Base-by-base conservation (phyloP, 1,140 invertebrate genomes). In the Mizuhopecten yessoensis region DNA sequence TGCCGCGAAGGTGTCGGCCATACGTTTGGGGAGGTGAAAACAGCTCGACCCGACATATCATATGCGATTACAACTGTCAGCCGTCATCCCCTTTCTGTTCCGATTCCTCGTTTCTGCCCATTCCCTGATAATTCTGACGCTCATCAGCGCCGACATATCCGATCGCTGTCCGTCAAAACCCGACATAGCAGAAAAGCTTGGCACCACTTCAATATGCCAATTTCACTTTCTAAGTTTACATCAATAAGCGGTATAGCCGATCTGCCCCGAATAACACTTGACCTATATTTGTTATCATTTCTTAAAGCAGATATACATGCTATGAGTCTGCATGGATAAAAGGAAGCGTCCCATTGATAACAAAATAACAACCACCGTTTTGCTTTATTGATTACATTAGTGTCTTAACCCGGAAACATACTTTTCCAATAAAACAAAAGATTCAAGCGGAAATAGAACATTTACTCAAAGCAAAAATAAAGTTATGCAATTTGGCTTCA, bases 211-310 rank as follows among this genome's bases (percentile, higher is more conserved):
- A 75, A 75, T n/a, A 75, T 75, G 57, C 57, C 57, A 75, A 75
- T 75, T 75, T 75, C n/a, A 75, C 57, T 75, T 75, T 75, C 57
- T 75, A 75, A 75, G 57, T 75, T 75, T 75, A 75, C 57, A 75
- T 75, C 57, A 75, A 75, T 75, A 75, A 75, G 23, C 57, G n/a
- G n/a, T 75, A 75, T 29, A 0, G 5, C 23, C 57, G n/a, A 75
- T 75, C 57, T 75, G 57, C 57, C 57, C 57, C 57, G 23, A 75
- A 75, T 75, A 75, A 75, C 57, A 75, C 57, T 75, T 29, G 57
- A 75, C 57, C 57, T 29, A 75, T 75, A 75, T 75, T 75, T 17
- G 57, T 75, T 75, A 75, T 75, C 57, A 75, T 75, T 5, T 75
- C 57, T 75, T 0, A 75, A 9, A 75, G 5, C 29, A 29, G 5